Percentiles rank a stretch among this genome's conserved stretches.
phyloP scores from a whole-genome alignment of 2,113 vertebrate species.

The Periophthalmus modestus region DNA sequence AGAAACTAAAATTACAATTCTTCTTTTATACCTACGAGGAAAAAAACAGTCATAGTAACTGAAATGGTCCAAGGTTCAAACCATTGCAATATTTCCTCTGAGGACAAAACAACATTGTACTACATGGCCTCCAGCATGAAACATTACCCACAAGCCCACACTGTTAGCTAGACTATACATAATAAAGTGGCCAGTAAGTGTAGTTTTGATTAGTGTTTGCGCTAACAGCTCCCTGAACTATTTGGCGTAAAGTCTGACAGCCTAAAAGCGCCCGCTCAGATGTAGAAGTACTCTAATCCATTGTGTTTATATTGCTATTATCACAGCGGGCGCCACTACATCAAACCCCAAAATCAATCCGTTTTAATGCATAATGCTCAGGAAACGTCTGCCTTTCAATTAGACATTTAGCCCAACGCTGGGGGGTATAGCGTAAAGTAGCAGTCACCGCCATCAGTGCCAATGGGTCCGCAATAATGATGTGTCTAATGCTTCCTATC shows the following conservation, averaged over 20 bases:
- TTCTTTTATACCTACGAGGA: neutral
- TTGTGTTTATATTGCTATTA: conserved; percentile 53
- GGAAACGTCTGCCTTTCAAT: conserved; percentile 69
- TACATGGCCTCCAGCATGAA: neutral
- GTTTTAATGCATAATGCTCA: conserved; percentile 55
- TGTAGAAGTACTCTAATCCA: conserved; percentile 20
- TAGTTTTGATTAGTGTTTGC: neutral
- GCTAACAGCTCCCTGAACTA: neutral
- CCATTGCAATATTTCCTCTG: neutral
- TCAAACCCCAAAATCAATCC: conserved; percentile 60
- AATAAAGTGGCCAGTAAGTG: neutral
- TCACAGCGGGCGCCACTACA: conserved; percentile 43
- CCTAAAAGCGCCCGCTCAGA: conserved; percentile 13
- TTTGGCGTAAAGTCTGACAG: conserved; percentile 15
- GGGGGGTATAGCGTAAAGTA: conserved; percentile 59
- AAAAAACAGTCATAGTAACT: neutral
- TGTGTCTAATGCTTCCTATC: conserved; percentile 66
- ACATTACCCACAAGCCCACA: neutral
- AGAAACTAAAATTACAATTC: neutral
- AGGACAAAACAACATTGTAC: neutral
- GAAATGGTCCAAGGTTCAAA: neutral
- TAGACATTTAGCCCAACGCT: conserved; percentile 59
- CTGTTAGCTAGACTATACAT: neutral
- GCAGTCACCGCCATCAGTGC: conserved; percentile 23
- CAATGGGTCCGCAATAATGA: conserved; percentile 60